Conservation (phyloP, 2,113 vertebrate genomes). For the Mobula hypostoma region DNA sequence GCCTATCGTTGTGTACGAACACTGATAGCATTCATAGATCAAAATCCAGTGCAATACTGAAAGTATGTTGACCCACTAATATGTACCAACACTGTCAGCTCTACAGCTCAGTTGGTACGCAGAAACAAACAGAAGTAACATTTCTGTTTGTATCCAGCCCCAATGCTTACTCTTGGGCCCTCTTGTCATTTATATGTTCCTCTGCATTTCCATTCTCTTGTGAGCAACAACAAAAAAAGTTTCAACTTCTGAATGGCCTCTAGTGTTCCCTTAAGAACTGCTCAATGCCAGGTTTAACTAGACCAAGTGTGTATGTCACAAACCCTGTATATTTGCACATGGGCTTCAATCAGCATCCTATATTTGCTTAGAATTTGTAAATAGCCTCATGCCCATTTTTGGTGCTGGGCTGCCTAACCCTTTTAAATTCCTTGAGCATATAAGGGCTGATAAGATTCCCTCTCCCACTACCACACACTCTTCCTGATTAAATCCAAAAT, state of each 20-base stretch:
- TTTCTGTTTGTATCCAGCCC: background rate
- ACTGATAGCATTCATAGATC: background rate
- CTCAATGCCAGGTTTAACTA: background rate
- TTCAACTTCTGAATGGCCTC: background rate
- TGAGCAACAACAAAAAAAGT: background rate
- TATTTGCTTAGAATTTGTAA: background rate
- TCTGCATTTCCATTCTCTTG: background rate
- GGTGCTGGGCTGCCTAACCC: background rate
- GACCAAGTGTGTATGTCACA: too few species aligned
- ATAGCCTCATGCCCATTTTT: background rate
- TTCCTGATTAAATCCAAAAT: background rate
- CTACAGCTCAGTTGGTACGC: background rate
- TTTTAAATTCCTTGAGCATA: background rate
- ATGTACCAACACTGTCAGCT: background rate
- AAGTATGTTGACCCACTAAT: background rate
- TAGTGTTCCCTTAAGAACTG: background rate
- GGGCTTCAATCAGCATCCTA: background rate
- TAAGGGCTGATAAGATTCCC: background rate
- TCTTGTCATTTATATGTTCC: background rate
- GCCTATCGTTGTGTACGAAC: background rate
- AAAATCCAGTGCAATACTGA: background rate
- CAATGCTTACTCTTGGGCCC: background rate
- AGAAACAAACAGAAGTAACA: background rate
- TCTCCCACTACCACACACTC: background rate
- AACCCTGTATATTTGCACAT: background rate